phyloP scores from a whole-genome alignment of 2,113 vertebrate species.

The Lathamus discolor region DNA sequence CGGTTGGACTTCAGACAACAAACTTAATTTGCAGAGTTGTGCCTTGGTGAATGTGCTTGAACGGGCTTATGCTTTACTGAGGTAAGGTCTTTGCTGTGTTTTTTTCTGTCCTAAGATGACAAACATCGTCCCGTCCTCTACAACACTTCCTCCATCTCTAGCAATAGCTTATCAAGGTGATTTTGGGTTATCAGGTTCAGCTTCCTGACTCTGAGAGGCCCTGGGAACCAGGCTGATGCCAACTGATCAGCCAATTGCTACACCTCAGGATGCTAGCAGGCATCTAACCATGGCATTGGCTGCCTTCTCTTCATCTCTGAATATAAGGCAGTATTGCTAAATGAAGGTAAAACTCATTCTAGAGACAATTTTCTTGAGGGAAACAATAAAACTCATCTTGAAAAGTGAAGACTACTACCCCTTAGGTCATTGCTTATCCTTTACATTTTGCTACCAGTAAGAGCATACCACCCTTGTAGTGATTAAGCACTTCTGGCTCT shows the following conservation, averaged over 20 bases:
- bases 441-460: background rate
- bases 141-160: background rate
- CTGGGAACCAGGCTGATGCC: background rate
- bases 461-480: background rate
- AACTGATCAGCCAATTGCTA: background rate
- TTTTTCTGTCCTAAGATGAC: background rate
- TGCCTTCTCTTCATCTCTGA: background rate
- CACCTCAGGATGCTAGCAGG: background rate
- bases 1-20: background rate
- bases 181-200: background rate
- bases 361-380: background rate
- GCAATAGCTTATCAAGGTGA: background rate
- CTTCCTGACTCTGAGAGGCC: background rate
- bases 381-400: background rate
- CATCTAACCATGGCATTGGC: background rate
- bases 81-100: background rate
- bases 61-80: background rate
- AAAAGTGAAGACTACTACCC: background rate
- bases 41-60: background rate
- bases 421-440: background rate
- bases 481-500: background rate
- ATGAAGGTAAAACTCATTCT: background rate
- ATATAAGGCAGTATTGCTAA: fast-evolving
- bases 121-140: background rate
- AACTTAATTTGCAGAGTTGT: background rate